Percentiles rank a stretch among this genome's conserved stretches.
These are phyloP conservation scores for Meriones unguiculatus DNA, from an alignment of 2,113 vertebrate species.

Conservation along the genomic window DNA sequence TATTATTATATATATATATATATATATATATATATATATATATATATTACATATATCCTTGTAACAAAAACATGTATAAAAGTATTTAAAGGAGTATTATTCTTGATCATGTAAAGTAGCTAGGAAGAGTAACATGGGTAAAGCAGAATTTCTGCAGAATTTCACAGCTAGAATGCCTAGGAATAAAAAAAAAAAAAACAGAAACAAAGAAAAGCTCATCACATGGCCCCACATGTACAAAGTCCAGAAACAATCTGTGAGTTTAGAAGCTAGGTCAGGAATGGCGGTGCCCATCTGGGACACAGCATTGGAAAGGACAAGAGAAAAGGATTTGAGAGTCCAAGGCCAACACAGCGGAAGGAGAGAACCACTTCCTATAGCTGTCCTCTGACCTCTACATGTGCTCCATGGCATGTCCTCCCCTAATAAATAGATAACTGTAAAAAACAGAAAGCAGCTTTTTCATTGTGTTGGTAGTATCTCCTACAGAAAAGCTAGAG, in stretches of 20 bases:
- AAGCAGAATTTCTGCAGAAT: background rate
- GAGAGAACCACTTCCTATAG: too few species aligned
- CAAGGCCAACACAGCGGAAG: too few species aligned
- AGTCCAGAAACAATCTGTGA: background rate
- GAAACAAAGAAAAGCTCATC: background rate
- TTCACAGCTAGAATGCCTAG: background rate
- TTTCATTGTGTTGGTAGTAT: background rate
- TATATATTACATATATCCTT: background rate
- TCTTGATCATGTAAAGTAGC: background rate
- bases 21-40: background rate
- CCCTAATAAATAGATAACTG: background rate
- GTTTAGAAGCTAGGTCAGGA: background rate
- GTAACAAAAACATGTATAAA: background rate
- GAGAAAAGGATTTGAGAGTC: background rate
- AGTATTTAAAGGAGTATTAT: conserved; percentile 10
- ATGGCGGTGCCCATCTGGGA: background rate
- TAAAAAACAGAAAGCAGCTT: background rate
- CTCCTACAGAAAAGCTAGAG: background rate
- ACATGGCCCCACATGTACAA: background rate
- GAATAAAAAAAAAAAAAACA: background rate
- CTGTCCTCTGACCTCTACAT: too few species aligned
- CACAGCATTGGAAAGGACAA: background rate
- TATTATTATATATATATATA: background rate
- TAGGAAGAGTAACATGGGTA: background rate
- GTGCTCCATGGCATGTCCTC: background rate